Percentiles rank a stretch among this genome's conserved stretches.
phyloP scores from a whole-genome alignment of 2,888 invertebrate genomes.

The Amphipyra tragopoginis region DNA sequence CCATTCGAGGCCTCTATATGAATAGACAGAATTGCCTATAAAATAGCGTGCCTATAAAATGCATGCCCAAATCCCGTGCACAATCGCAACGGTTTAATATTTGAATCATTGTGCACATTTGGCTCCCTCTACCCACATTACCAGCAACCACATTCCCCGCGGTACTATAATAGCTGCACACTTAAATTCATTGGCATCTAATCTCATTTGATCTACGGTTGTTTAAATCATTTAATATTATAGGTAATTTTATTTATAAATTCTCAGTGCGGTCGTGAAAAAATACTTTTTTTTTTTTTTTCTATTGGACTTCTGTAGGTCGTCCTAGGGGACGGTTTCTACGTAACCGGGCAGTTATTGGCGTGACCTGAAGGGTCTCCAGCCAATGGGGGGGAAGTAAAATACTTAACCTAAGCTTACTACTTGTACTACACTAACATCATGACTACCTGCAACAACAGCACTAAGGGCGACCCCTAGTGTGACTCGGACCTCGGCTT shows the following conservation, averaged over 20 bases:
- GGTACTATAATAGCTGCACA: slow-evolving; percentile 35
- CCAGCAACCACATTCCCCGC: slow-evolving; percentile 22
- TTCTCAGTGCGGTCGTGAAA: too few species aligned
- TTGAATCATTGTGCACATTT: slow-evolving; percentile 51
- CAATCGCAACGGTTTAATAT: slow-evolving; percentile 48
- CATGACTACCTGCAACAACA: too few species aligned
- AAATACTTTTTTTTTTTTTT: too few species aligned
- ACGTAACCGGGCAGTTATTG: too few species aligned
- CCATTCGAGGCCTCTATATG: slow-evolving; percentile 24
- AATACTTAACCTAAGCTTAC: too few species aligned
- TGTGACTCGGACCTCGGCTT: too few species aligned
- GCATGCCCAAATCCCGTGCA: slow-evolving; percentile 49
- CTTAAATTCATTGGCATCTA: slow-evolving; percentile 50
- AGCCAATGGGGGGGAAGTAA: too few species aligned
- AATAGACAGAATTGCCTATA: slow-evolving; percentile 49
- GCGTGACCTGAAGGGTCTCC: too few species aligned
- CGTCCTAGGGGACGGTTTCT: too few species aligned
- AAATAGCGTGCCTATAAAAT: slow-evolving; percentile 44
- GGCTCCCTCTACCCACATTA: slow-evolving; percentile 42
- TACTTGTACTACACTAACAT: too few species aligned
- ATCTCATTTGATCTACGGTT: slow-evolving; percentile 34
- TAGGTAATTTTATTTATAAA: not conserved
- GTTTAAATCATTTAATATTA: not conserved
- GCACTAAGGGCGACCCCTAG: too few species aligned
- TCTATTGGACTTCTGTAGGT: too few species aligned